Base-by-base conservation (phyloP, 2,113 vertebrate genomes). In the Coracopsis vasa region DNA sequence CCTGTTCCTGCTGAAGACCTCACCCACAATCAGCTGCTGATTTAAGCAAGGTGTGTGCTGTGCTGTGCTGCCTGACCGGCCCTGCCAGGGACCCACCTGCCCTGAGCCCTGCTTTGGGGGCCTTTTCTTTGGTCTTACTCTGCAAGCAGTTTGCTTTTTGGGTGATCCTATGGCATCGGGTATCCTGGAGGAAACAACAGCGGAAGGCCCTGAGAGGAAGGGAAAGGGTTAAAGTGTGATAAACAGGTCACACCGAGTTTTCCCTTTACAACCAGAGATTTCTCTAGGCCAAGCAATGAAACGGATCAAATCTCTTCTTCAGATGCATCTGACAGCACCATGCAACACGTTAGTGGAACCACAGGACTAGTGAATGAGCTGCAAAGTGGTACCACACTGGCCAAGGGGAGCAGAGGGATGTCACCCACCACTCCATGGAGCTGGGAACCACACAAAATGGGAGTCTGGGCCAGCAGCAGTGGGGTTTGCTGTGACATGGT, bases 341-440 rank as follows among this genome's bases (percentile, higher is more conserved):
- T 8, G 20, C 0, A 16, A 84, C 0, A 0, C 28, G 51, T 23
- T n/a, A 16, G 56, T 24, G 79, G 66, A 75, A 64, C 16, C 10
- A 1, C 42, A 75, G 62, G 62, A n/a, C 48, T 16, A 80, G 53
- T 7, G 9, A 58, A 48, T 13, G 25, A 48, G 47, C 33, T 73
- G 29, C 54, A 35, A 44, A 65, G 21, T 2, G 48, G 29, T 42
- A 17, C n/a, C 0, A 0, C 0, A 3, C 29, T 23, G 50, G 23
- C 35, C 19, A 7, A 33, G 35, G 29, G 41, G 41, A 74, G 45
- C 13, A 0, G 75, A 53, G 62, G 14, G 50, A 3, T 2, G 2
- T 88, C 60, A n/a, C 8, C 25, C 42, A 20, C 20, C 4, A 1
- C 48, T 62, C 44, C 10, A 8, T 10, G 11, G n/a, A 61, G 18